A percentile compares a stretch with the other conserved stretches of the same genome.
These are phyloP conservation scores for Eulemur rufifrons DNA, from an alignment of 2,113 vertebrate species.

Conservation along the genomic window DNA sequence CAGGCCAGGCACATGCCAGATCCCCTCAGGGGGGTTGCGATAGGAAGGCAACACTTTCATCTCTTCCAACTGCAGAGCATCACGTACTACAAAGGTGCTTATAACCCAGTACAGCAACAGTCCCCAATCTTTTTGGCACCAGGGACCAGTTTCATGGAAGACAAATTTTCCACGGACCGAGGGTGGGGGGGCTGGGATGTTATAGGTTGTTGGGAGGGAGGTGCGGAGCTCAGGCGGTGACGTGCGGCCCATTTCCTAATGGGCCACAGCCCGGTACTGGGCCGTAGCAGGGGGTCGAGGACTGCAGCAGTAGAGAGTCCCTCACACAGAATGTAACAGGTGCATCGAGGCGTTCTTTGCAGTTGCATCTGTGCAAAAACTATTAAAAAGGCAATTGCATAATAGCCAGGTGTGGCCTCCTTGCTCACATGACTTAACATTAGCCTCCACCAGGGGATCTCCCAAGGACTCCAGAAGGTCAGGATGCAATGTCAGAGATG, in stretches of 20 bases:
- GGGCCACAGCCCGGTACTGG: too few relatives aligned
- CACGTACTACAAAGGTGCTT: fast-evolving
- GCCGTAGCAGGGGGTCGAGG: too few relatives aligned
- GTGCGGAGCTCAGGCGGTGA: too few relatives aligned
- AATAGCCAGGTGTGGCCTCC: background rate
- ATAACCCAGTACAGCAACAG: too few relatives aligned
- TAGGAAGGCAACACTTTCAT: background rate
- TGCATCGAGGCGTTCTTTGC: fast-evolving
- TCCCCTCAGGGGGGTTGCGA: background rate
- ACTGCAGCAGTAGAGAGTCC: background rate
- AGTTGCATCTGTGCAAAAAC: background rate
- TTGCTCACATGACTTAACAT: background rate
- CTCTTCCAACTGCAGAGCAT: background rate
- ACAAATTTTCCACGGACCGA: too few relatives aligned
- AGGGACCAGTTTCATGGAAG: too few relatives aligned
- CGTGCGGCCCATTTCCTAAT: too few relatives aligned
- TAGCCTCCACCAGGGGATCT: fast-evolving
- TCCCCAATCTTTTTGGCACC: too few relatives aligned
- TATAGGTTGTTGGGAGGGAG: too few relatives aligned
- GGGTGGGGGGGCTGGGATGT: too few relatives aligned
- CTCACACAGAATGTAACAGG: background rate
- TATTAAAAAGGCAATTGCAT: fast-evolving
- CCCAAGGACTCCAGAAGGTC: fast-evolving
- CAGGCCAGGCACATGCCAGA: too few relatives aligned
- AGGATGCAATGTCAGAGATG: too few relatives aligned